Evolutionary conservation across 2,888 invertebrate species (phyloP).

Genomic region (Chydorus sphaericus): DNA sequence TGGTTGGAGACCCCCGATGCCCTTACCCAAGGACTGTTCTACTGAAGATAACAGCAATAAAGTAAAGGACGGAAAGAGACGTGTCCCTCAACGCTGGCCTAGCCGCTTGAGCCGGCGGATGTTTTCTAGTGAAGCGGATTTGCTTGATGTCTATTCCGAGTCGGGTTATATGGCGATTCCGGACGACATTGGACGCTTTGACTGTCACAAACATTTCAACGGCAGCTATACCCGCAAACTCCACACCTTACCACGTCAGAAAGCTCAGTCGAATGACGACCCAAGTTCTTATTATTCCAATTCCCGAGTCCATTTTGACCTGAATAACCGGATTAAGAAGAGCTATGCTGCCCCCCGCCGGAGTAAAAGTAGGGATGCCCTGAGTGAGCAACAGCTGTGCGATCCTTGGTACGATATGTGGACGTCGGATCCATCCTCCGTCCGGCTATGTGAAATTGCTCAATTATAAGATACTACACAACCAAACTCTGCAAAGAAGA

Average conservation of each 20-base stretch:
- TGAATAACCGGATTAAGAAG: neutral
- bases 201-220: neutral
- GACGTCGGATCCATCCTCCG: constrained; percentile 57
- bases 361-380: constrained; percentile 24
- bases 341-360: too few species aligned
- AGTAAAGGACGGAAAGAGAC: too few species aligned
- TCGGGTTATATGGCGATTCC: constrained; percentile 4
- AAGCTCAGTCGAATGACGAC: neutral
- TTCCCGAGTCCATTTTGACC: too few species aligned
- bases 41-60: neutral
- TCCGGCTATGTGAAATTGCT: constrained; percentile 27
- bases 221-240: neutral
- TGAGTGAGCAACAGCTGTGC: constrained; percentile 36
- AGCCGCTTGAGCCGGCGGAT: neutral
- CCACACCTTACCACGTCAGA: neutral
- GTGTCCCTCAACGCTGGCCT: neutral
- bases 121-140: constrained; percentile 7
- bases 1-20: constrained; percentile 12
- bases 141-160: neutral
- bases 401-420: constrained; percentile 82
- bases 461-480: constrained; percentile 6
- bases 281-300: too few species aligned
- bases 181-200: constrained; percentile 4
- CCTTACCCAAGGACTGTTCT: constrained; percentile 4
- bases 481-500: too few species aligned